Conservation (phyloP, 2,888 invertebrate genomes). For the Drosophila macrospina region DNA sequence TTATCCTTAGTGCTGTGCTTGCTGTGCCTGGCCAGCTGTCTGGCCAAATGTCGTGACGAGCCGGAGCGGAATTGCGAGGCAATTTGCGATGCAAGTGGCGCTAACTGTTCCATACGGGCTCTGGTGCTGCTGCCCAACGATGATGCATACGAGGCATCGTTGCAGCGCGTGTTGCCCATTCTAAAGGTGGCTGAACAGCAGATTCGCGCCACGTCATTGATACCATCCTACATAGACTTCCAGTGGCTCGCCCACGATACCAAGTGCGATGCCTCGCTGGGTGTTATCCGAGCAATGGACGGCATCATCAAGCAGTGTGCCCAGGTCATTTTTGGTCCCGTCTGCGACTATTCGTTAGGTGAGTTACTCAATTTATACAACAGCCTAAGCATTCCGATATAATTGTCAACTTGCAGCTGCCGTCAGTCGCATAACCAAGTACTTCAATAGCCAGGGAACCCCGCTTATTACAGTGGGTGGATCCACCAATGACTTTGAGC, state of each 20-base stretch:
- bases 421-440: slow-evolving; percentile 92
- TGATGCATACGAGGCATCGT: slow-evolving; percentile 86
- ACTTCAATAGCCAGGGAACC: slow-evolving; percentile 89
- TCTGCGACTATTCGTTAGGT: slow-evolving; percentile 93
- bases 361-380: slow-evolving; percentile 82
- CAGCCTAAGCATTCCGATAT: background rate
- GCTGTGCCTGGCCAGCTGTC: slow-evolving; percentile 31
- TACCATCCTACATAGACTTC: slow-evolving; percentile 88
- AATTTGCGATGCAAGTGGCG: slow-evolving; percentile 67
- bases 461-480: slow-evolving; percentile 93
- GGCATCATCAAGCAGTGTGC: slow-evolving; percentile 90
- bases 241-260: slow-evolving; percentile 89
- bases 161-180: slow-evolving; percentile 88
- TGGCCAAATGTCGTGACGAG: slow-evolving; percentile 75
- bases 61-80: slow-evolving; percentile 81
- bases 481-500: slow-evolving; percentile 91
- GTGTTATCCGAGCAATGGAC: slow-evolving; percentile 90
- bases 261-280: slow-evolving; percentile 90
- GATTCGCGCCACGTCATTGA: slow-evolving; percentile 86
- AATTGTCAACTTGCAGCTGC: slow-evolving; percentile 87
- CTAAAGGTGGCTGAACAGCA: slow-evolving; percentile 88
- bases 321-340: slow-evolving; percentile 92
- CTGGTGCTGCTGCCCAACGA: slow-evolving; percentile 89
- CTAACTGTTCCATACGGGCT: slow-evolving; percentile 88
- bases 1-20: slow-evolving; percentile 37